phyloP scores from a whole-genome alignment of 2,888 invertebrate species.

The Ctena decussata region DNA sequence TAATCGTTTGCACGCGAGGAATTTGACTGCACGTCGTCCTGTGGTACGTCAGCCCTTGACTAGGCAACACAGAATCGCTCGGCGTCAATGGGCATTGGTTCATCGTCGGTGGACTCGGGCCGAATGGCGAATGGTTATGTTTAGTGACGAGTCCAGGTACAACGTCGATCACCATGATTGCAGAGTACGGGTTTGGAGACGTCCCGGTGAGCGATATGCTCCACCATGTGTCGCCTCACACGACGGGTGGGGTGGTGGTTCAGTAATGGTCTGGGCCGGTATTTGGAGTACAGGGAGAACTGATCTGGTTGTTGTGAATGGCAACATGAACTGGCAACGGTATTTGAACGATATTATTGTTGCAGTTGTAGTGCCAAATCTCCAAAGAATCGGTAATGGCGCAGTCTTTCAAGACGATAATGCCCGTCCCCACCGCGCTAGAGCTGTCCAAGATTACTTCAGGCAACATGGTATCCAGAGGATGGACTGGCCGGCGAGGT shows the following conservation, averaged over 20 bases:
- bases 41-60: not conserved
- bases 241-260: not conserved
- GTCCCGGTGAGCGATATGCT: not conserved
- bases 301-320: no score
- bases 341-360: not conserved
- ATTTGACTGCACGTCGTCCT: conserved; percentile 9
- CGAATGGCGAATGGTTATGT: no score
- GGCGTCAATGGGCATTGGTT: not conserved
- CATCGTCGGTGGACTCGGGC: not conserved
- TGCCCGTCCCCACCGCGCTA: conserved; percentile 14
- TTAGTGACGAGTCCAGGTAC: no score
- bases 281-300: no score
- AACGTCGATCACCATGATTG: no score
- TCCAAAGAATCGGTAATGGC: not conserved
- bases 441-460: conserved; percentile 2
- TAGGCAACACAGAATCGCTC: not conserved
- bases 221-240: not conserved
- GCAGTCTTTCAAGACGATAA: conserved; percentile 15
- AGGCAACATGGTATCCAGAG: conserved; percentile 7
- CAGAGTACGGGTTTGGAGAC: no score
- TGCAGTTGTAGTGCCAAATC: not conserved
- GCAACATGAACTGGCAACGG: no score
- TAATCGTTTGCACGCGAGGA: not conserved
- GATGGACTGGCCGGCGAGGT: conserved; percentile 22
- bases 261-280: no score